Conservation (phyloP, 1,140 invertebrate species). For the Caenorhabditis tropicalis region DNA sequence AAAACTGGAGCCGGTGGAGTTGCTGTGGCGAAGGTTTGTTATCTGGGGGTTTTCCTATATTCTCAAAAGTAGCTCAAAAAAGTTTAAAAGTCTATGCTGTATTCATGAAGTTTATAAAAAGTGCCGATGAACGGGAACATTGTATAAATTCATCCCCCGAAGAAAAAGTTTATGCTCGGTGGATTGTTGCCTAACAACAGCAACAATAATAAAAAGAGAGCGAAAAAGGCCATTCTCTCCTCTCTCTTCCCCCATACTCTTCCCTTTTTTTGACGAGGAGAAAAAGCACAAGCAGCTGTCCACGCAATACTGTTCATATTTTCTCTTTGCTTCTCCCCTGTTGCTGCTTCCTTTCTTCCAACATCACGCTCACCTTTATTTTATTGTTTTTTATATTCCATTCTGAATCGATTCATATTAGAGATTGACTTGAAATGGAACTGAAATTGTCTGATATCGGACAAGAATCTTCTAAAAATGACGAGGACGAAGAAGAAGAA, state of each 20-base stretch:
- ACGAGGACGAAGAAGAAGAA: slow-evolving; percentile 3
- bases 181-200: slow-evolving; percentile 27
- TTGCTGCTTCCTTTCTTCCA: neutral
- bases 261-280: neutral
- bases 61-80: neutral
- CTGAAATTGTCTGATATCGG: neutral
- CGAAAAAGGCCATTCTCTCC: neutral
- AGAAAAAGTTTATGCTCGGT: too few relatives aligned
- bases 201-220: neutral
- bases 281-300: neutral
- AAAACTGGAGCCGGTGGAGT: slow-evolving; percentile 8
- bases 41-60: neutral
- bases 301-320: slow-evolving; percentile 39
- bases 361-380: too few relatives aligned
- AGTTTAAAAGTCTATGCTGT: neutral
- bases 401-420: neutral
- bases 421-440: neutral
- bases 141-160: too few relatives aligned
- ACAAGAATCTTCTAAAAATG: neutral
- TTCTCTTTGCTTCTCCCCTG: neutral
- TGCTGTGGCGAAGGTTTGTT: slow-evolving; percentile 3
- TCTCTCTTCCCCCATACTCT: too few relatives aligned
- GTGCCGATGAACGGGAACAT: too few relatives aligned
- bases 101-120: too few relatives aligned
- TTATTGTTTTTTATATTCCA: neutral